phyloP scores from a whole-genome alignment of 2,113 vertebrate species.

The Cryptotis parvus region DNA sequence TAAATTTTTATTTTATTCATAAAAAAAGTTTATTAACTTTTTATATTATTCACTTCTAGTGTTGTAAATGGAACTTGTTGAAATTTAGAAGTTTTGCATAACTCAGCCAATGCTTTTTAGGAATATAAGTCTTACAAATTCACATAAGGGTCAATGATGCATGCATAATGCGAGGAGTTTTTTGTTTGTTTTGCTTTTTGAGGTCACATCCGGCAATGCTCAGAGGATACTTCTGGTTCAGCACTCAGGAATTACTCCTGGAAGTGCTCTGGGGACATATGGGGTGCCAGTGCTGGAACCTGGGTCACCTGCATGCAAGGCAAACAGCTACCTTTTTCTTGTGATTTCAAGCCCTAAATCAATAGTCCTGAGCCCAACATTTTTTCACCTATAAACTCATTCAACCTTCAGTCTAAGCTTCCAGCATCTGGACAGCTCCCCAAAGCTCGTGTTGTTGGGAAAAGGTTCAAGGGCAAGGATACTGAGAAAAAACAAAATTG shows the following conservation, averaged over 20 bases:
- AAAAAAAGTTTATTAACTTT: no score
- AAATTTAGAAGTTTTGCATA: slow-evolving; percentile 22
- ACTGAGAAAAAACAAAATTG: background rate
- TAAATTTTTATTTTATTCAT: slow-evolving; percentile 15
- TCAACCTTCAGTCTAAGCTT: background rate
- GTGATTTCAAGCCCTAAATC: no score
- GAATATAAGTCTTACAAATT: background rate
- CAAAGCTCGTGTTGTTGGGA: accelerated
- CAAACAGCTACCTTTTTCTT: no score
- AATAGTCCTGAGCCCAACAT: background rate
- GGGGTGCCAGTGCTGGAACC: no score
- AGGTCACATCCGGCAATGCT: no score
- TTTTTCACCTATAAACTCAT: background rate
- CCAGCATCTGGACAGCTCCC: slow-evolving; percentile 22
- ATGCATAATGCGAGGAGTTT: background rate
- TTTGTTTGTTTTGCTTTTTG: no score
- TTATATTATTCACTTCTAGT: slow-evolving; percentile 21
- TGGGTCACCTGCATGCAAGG: no score
- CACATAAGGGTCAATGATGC: background rate
- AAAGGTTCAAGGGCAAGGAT: background rate
- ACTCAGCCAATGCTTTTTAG: background rate
- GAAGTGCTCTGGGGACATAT: no score
- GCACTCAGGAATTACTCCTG: no score
- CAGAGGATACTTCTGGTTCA: no score
- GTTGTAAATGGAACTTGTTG: background rate